Conservation (phyloP, 2,113 vertebrate species). For the Halichoeres trimaculatus region DNA sequence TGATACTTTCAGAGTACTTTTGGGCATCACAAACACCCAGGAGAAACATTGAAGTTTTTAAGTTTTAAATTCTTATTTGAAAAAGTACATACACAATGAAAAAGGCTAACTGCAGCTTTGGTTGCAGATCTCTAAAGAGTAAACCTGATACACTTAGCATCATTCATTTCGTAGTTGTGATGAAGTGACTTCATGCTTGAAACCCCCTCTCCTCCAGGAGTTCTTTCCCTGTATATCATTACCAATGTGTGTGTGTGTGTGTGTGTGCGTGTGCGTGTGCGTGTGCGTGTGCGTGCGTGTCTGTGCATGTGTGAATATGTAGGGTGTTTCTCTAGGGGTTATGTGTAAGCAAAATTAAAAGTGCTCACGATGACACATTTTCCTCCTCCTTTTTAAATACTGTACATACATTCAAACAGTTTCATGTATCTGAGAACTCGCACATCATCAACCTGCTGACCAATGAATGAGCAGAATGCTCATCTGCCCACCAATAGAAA, state of each 20-base stretch:
- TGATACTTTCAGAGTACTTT: not conserved
- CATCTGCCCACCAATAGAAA: conserved; percentile 41
- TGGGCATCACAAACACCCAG: not conserved
- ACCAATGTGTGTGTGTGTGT: conserved; percentile 4
- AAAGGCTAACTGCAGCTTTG: not conserved
- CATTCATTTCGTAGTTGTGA: not conserved
- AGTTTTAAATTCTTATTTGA: too few relatives aligned
- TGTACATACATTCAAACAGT: conserved; percentile 28
- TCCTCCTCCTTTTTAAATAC: conserved; percentile 46
- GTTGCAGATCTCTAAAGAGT: conserved; percentile 1
- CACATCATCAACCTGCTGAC: conserved; percentile 34
- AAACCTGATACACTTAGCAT: not conserved
- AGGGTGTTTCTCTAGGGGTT: conserved; percentile 4
- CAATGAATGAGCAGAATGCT: conserved; percentile 42
- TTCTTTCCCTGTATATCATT: not conserved
- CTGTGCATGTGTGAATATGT: not conserved
- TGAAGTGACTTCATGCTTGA: not conserved
- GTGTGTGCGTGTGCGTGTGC: not conserved
- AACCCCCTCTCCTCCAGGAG: not conserved
- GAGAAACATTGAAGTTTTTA: not conserved
- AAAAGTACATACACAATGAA: too few relatives aligned
- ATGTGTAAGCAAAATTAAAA: conserved; percentile 37
- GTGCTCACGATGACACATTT: conserved; percentile 45
- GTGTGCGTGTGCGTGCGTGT: not conserved
- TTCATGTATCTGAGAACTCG: conserved; percentile 14